Percentiles rank a stretch among this genome's conserved stretches.
Evolutionary conservation across 2,888 invertebrate species (phyloP).

Genomic region (Argyresthia albistria): DNA sequence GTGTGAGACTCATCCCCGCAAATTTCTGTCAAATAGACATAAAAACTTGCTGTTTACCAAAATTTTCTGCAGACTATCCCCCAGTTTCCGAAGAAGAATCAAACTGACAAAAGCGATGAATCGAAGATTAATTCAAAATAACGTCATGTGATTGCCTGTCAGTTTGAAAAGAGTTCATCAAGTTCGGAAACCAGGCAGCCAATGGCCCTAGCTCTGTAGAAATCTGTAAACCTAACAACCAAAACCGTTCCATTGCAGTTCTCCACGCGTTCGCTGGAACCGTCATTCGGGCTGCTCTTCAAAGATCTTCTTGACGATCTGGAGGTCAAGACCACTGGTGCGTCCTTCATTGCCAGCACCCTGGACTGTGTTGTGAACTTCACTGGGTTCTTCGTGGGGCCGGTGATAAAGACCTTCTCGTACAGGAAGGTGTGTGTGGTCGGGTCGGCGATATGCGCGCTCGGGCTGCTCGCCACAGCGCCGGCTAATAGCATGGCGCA

Average conservation of each 20-base stretch:
- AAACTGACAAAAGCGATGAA: too few species aligned
- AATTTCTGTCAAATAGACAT: too few species aligned
- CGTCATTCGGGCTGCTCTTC: slow-evolving; percentile 86
- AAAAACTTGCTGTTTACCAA: too few species aligned
- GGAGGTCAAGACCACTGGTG: slow-evolving; percentile 81
- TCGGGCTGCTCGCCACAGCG: slow-evolving; percentile 78
- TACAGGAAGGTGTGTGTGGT: slow-evolving; percentile 80
- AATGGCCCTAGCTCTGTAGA: too few species aligned
- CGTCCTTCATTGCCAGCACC: slow-evolving; percentile 82
- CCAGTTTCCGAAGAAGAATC: too few species aligned
- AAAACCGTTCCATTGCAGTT: slow-evolving; percentile 66
- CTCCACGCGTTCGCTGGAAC: slow-evolving; percentile 84
- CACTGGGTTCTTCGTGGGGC: slow-evolving; percentile 83
- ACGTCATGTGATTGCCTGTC: too few species aligned
- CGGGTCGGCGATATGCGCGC: slow-evolving; percentile 76
- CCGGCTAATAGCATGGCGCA: slow-evolving; percentile 81
- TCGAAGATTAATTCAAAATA: too few species aligned
- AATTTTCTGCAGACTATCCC: too few species aligned
- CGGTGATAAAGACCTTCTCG: slow-evolving; percentile 82
- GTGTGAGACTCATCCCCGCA: too few species aligned
- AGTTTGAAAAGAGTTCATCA: too few species aligned
- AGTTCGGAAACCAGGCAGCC: too few species aligned
- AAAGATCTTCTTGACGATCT: slow-evolving; percentile 79
- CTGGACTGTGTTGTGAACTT: slow-evolving; percentile 85
- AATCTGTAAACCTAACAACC: neutral